A percentile compares a stretch with the other conserved stretches of the same genome.
phyloP scores from a whole-genome alignment of 1,140 invertebrate genomes.

The Drosophila paulistorum region DNA sequence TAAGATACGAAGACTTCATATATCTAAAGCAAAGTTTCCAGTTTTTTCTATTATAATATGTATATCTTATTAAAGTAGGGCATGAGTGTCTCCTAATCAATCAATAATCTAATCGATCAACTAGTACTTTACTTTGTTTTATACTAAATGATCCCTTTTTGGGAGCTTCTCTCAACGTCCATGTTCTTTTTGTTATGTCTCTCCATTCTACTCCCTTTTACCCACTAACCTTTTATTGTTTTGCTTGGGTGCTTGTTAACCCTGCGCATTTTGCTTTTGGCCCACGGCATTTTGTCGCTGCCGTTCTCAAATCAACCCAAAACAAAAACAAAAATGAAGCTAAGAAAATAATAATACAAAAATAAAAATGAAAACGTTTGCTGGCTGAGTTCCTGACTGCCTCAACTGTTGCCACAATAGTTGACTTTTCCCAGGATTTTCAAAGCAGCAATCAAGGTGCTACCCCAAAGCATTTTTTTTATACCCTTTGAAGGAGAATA shows the following conservation, averaged over 20 bases:
- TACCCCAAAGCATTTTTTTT: constrained; percentile 41
- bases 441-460: constrained; percentile 55
- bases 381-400: constrained; percentile 36
- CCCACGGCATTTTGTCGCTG: constrained; percentile 67
- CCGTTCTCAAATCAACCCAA: constrained; percentile 52
- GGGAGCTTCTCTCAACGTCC: background rate
- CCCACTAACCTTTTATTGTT: constrained; percentile 58
- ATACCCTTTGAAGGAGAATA: background rate
- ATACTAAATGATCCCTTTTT: background rate
- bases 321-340: constrained; percentile 27
- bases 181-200: background rate
- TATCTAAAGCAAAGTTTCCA: no score
- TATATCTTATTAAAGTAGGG: no score
- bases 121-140: background rate
- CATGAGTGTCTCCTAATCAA: no score
- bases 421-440: constrained; percentile 43
- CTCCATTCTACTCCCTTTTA: background rate
- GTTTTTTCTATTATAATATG: no score
- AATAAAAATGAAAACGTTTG: constrained; percentile 38
- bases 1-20: no score
- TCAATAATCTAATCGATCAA: no score
- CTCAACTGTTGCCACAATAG: constrained; percentile 30
- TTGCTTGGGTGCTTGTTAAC: constrained; percentile 58
- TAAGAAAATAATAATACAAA: constrained; percentile 21
- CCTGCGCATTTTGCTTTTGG: constrained; percentile 53